Conservation (phyloP, 2,113 vertebrate genomes). For the Setophaga coronata region DNA sequence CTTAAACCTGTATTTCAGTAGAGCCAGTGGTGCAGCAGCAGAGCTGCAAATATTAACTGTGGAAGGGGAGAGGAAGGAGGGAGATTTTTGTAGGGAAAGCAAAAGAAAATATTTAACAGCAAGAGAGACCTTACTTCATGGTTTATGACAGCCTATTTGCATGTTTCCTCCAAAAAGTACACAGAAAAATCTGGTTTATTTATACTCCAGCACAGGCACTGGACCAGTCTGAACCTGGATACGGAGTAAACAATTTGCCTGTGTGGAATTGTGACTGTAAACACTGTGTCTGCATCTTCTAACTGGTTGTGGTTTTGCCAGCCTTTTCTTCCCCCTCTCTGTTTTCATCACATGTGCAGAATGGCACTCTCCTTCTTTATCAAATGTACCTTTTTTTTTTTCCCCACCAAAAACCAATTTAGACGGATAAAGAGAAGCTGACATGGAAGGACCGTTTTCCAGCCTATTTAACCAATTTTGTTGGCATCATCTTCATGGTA, state of each 20-base stretch:
- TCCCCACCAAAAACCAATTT: not conserved
- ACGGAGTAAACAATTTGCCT: not conserved
- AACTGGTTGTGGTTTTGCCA: not conserved
- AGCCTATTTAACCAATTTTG: slow-evolving; percentile 86
- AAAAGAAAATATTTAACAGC: slow-evolving; percentile 38
- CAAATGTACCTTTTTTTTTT: not conserved
- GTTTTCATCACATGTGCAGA: not conserved
- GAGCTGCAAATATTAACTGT: not conserved
- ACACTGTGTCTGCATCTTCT: not conserved
- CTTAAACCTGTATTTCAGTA: not conserved
- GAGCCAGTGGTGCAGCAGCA: not conserved
- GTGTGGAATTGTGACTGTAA: slow-evolving; percentile 31
- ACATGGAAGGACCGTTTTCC: slow-evolving; percentile 92
- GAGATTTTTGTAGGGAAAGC: not conserved
- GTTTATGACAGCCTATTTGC: slow-evolving; percentile 37
- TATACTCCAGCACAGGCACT: not conserved
- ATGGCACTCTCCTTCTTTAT: not conserved
- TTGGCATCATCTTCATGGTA: slow-evolving; percentile 91
- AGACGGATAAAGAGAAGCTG: slow-evolving; percentile 90
- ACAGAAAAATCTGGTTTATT: not conserved
- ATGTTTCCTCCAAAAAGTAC: slow-evolving; percentile 17
- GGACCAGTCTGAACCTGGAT: not conserved
- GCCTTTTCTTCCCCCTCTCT: not conserved
- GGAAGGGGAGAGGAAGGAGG: not conserved
- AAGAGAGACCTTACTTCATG: not conserved